These are phyloP conservation scores for Trachelus iudaicus DNA, from an alignment of 2,888 invertebrate species.

Conservation along the genomic window DNA sequence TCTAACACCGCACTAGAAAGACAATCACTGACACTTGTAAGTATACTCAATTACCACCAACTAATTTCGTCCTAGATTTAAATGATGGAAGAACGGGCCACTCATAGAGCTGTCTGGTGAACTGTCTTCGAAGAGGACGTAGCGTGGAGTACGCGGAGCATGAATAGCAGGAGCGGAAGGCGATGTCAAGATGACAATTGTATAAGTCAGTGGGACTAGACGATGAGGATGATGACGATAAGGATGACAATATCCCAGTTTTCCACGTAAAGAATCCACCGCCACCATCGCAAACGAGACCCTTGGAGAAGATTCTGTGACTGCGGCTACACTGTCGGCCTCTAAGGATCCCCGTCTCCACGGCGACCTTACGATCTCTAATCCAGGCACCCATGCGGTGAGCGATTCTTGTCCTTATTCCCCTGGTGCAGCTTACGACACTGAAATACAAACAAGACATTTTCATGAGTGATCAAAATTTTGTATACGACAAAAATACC, in stretches of 20 bases:
- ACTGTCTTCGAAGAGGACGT: constrained; percentile 56
- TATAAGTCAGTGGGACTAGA: not conserved
- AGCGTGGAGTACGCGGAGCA: constrained; percentile 21
- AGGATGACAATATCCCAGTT: constrained; percentile 19
- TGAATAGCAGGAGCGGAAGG: constrained; percentile 8
- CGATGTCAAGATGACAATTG: not conserved
- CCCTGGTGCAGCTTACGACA: not conserved
- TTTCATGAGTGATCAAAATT: not conserved
- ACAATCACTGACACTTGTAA: not conserved
- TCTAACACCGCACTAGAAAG: not conserved
- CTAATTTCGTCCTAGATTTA: constrained; percentile 62
- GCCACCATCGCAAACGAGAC: constrained; percentile 52
- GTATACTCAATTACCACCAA: constrained; percentile 9
- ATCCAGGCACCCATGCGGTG: constrained; percentile 66
- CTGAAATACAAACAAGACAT: not conserved
- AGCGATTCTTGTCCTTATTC: constrained; percentile 51
- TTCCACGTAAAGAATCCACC: constrained; percentile 25
- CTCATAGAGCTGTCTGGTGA: constrained; percentile 59
- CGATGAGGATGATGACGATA: constrained; percentile 22
- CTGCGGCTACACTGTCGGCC: constrained; percentile 26
- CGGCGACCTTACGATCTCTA: constrained; percentile 54
- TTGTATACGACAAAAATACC: not conserved
- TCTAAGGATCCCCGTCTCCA: constrained; percentile 53
- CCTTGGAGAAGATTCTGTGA: constrained; percentile 23
- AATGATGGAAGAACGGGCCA: constrained; percentile 59